Evolutionary conservation across 2,113 vertebrate species (phyloP), one percentile per base, ranked within the genome.

Genomic region (Pollimyrus isidori): DNA sequence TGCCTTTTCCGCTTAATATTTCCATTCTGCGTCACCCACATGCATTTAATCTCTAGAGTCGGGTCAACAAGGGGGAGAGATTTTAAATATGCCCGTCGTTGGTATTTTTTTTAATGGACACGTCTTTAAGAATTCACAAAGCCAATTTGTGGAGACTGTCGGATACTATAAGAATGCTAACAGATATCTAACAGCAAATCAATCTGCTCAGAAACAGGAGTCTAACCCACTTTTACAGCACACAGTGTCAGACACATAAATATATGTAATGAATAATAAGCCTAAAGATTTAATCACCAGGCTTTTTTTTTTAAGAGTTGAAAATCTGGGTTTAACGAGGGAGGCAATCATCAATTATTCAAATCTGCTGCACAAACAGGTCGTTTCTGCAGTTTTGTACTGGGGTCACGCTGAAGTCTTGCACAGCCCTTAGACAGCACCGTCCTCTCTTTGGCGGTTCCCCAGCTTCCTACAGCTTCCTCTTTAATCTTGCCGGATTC

Each of bases 321-420:
- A 93, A 93, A 92, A 94, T 91, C 88, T 89, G 89, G 91, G 90
- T 92, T 94, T 95, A 95, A 95, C 93, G 92, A 95, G 92, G 91
- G 93, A 93, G 92, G 91, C 92, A 93, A 93, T 93, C 93, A 95
- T 95, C 92, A 95, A 94, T 95, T 94, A 96, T 95, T 95, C 93
- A 94, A 93, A 94, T 94, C 92, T 90, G 93, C 91, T 90, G 91
- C 92, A 93, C 91, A 93, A 91, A 95, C 91, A 95, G 90, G 62
- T 26, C 90, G 76, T 58, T 56, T 9, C 49, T 84, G 76, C 42
- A 48, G 89, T 39, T n/a, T 69, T 87, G 46, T 90, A 86, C 88
- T 65, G 87, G 62, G 62, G 17, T 23, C 39, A 80, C 17, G 52
- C 65, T 26, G n/a, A 42, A 80, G 35, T 80, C 73, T 80, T 7